Evolutionary conservation across 1,140 invertebrate genomes (phyloP).

Genomic region (Aphidius gifuensis): DNA sequence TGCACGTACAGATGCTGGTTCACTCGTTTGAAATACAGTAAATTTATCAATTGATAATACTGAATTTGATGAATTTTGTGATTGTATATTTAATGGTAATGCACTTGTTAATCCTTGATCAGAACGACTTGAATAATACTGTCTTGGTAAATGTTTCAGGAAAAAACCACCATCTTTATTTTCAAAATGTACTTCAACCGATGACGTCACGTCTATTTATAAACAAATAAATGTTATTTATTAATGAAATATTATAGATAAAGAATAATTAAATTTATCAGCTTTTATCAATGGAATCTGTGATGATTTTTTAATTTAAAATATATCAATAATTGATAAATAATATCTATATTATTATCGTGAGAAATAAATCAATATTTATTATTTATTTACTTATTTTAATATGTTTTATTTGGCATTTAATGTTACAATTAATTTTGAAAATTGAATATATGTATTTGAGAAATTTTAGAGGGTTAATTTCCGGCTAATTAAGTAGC

Average conservation of each 20-base stretch:
- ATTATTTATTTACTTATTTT: neutral
- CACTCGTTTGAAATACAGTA: slow-evolving; percentile 82
- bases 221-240: slow-evolving; percentile 2
- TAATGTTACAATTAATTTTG: neutral
- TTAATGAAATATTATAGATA: neutral
- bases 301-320: neutral
- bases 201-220: slow-evolving; percentile 42
- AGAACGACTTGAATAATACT: slow-evolving; percentile 50
- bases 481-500: slow-evolving; percentile 21
- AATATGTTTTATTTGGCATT: neutral
- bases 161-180: slow-evolving; percentile 88
- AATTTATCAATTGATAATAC: slow-evolving; percentile 76
- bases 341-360: too few species aligned
- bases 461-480: slow-evolving; percentile 5
- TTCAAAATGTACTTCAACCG: slow-evolving; percentile 84
- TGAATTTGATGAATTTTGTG: slow-evolving; percentile 44
- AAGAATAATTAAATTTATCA: too few species aligned
- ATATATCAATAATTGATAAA: too few species aligned
- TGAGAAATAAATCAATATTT: too few species aligned
- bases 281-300: too few species aligned
- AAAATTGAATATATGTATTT: neutral
- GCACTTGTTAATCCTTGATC: slow-evolving; percentile 19
- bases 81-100: slow-evolving; percentile 23
- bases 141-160: slow-evolving; percentile 71
- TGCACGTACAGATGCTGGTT: slow-evolving; percentile 81